Percentiles rank a stretch among this genome's conserved stretches.
Conservation (phyloP, 2,113 vertebrate species). For the Neolamprologus sp. region DNA sequence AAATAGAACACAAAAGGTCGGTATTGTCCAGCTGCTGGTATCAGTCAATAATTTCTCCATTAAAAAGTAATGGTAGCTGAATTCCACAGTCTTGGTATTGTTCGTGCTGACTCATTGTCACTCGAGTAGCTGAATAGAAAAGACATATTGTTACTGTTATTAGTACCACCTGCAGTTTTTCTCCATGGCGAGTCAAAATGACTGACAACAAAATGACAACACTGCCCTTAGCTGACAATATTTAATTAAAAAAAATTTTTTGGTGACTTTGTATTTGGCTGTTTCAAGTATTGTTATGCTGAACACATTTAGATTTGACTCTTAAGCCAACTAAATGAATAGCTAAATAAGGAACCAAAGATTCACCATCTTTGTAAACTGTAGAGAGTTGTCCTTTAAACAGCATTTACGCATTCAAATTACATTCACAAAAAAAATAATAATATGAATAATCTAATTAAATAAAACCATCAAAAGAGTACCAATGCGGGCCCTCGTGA, state of each 20-base stretch:
- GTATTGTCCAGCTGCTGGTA: not conserved
- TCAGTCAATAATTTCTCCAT: not conserved
- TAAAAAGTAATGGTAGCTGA: not conserved
- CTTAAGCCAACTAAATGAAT: not conserved
- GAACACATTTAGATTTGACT: not conserved
- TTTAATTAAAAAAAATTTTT: rapidly evolving
- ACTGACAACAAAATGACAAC: not conserved
- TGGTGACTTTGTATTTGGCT: not conserved
- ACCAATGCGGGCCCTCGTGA: not conserved
- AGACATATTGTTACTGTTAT: not conserved
- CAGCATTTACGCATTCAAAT: not conserved
- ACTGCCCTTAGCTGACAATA: not conserved
- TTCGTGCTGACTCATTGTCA: not conserved
- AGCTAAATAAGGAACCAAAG: not conserved
- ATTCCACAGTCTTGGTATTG: not conserved
- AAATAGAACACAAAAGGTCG: not conserved
- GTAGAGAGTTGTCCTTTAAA: not conserved
- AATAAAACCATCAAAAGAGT: not conserved
- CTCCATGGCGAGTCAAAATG: not conserved
- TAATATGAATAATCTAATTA: not conserved
- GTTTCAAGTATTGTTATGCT: not conserved
- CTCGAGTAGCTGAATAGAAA: not conserved
- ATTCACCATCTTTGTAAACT: not conserved
- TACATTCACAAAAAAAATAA: not conserved
- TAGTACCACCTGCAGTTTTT: not conserved